Evolutionary conservation across 2,888 invertebrate genomes (phyloP), one percentile per base, ranked within the genome.

Genomic region (Diplazon laetatorius): DNA sequence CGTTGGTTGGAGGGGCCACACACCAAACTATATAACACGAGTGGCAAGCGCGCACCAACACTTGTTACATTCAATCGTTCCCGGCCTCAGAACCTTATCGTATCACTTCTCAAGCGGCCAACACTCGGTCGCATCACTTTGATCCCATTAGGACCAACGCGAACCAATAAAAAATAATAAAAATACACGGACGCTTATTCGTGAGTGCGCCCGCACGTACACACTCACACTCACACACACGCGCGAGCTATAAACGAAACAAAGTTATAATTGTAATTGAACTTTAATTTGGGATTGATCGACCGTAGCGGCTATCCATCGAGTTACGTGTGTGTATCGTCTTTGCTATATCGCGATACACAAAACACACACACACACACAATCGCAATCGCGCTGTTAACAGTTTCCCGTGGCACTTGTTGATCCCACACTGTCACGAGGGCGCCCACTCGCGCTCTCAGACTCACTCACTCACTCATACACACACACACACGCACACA

Each of bases 341-440:
- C 30, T 5, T 30, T 30, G 42, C 42, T 10, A 42, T n/a, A 12
- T 16, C 65, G 57, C 42, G n/a, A 22, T 16, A 57, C n/a, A 44
- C 35, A 35, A 30, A 35, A 37, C 52, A 44, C 42, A 44, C 30
- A n/a, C 70, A 42, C 57, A n/a, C 25, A 55, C 48, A 44, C 63
- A 16, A 76, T 35, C 22, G 44, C 65, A 39, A 78, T 39, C 52
- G 48, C 52, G 65, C 59, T 59, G 42, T 25, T 20, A 35, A 80
- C 48, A 22, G 22, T 78, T 71, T 72, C n/a, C 65, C 72, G 76
- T 70, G 76, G 72, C 83, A 84, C 83, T 83, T 83, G 83, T 83
- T 83, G 83, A 84, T 83, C 82, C n/a, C 82, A 68, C 78, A 75
- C 76, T 73, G 71, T 71, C 82, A 78, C 75, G 71, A 78, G 25